A percentile compares a stretch with the other conserved stretches of the same genome.
Evolutionary conservation across 2,888 invertebrate genomes (phyloP).

Genomic region (Arctia plantaginis): DNA sequence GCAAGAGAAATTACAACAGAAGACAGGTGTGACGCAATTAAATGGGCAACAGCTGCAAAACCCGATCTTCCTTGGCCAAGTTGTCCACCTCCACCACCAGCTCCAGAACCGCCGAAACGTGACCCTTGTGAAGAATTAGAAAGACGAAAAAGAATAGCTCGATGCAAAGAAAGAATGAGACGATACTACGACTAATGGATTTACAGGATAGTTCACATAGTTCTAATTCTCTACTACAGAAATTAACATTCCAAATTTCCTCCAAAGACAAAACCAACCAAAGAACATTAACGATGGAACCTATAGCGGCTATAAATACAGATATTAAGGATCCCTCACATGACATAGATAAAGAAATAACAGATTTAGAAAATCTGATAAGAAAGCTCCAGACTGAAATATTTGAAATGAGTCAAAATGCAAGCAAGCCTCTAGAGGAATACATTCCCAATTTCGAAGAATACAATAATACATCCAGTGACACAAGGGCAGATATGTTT

Average conservation of each 20-base stretch:
- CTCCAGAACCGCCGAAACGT: slow-evolving; percentile 58
- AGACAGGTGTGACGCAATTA: slow-evolving; percentile 63
- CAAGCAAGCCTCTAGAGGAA: slow-evolving; percentile 30
- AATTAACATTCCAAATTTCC: slow-evolving; percentile 1
- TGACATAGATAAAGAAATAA: slow-evolving; percentile 66
- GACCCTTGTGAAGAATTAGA: slow-evolving; percentile 65
- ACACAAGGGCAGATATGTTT: not conserved
- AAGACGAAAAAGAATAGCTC: slow-evolving; percentile 47
- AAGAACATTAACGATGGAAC: slow-evolving; percentile 11
- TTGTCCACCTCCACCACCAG: slow-evolving; percentile 58
- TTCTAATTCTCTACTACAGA: slow-evolving; percentile 15
- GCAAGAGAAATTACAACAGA: slow-evolving; percentile 56
- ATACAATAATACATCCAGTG: not conserved
- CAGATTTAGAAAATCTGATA: slow-evolving; percentile 48
- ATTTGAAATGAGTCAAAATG: slow-evolving; percentile 53
- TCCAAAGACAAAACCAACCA: not conserved
- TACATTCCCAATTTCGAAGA: slow-evolving; percentile 10
- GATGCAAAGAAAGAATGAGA: slow-evolving; percentile 66
- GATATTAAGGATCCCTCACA: slow-evolving; percentile 15
- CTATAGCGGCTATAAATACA: not conserved
- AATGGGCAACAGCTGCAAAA: slow-evolving; percentile 44
- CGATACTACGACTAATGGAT: slow-evolving; percentile 61
- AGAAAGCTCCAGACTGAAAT: slow-evolving; percentile 67
- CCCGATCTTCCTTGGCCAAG: slow-evolving; percentile 60
- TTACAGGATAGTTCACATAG: slow-evolving; percentile 27